These are phyloP conservation scores for Dinoponera quadriceps DNA, from an alignment of 1,140 invertebrate species.

Conservation along the genomic window DNA sequence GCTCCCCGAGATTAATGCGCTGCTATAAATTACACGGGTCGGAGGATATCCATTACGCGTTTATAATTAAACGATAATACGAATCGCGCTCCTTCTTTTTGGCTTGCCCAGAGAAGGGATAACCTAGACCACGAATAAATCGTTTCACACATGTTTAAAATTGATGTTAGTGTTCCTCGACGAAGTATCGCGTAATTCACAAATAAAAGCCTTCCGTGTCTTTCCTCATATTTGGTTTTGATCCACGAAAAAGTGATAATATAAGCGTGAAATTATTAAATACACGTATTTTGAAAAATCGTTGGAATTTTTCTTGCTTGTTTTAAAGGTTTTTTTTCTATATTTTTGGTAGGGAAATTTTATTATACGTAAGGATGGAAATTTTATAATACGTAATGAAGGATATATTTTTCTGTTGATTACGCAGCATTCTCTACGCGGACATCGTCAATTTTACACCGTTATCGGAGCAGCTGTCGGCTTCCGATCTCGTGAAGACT, in stretches of 20 bases:
- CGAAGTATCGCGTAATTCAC: conserved; percentile 3
- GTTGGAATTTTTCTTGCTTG: neutral
- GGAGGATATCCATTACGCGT: too few relatives aligned
- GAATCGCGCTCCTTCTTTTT: too few relatives aligned
- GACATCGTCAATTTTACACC: conserved; percentile 99
- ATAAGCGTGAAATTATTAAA: neutral
- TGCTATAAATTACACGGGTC: neutral
- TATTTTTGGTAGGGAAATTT: neutral
- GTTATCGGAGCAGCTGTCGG: conserved; percentile 95
- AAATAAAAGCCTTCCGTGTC: neutral
- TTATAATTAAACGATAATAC: too few relatives aligned
- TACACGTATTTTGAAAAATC: neutral
- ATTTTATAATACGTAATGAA: neutral
- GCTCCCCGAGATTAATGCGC: neutral
- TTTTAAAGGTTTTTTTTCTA: neutral
- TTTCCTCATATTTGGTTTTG: neutral
- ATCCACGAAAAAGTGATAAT: neutral
- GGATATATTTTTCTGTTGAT: conserved; percentile 18
- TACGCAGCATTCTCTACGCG: conserved; percentile 96
- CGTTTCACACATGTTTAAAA: neutral
- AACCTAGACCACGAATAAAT: neutral
- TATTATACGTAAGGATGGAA: neutral
- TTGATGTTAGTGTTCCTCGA: conserved; percentile 6
- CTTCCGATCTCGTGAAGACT: conserved; percentile 97
- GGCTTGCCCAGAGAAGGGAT: too few relatives aligned